These are phyloP conservation scores for Lottia gigantea DNA, from an alignment of 2,888 invertebrate genomes.

Conservation along the genomic window DNA sequence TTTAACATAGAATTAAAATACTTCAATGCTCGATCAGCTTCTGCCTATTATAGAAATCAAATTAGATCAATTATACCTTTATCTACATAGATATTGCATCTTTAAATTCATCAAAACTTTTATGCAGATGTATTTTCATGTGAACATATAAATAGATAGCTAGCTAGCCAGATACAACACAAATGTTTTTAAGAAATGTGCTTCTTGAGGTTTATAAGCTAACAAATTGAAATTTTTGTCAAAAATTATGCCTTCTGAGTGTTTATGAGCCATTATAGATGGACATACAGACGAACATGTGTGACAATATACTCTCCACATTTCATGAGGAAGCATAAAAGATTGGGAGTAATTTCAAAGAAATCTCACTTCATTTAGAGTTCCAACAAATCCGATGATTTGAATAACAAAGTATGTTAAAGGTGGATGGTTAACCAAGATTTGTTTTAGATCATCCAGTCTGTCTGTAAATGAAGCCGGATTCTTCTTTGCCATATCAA, in stretches of 20 bases:
- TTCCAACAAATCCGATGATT: slow-evolving; percentile 68
- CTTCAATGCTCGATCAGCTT: slow-evolving; percentile 83
- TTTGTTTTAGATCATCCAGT: slow-evolving; percentile 76
- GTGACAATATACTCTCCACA: not conserved
- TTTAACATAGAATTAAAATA: slow-evolving; percentile 83
- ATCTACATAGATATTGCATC: too few species aligned
- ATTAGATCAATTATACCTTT: not conserved
- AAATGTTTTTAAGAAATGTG: too few species aligned
- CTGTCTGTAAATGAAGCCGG: slow-evolving; percentile 80
- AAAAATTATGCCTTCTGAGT: too few species aligned
- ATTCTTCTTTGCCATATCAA: slow-evolving; percentile 79
- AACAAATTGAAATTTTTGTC: too few species aligned
- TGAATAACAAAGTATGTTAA: slow-evolving; percentile 60
- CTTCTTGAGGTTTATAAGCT: too few species aligned
- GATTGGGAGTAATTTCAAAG: not conserved
- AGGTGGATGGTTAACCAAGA: slow-evolving; percentile 62
- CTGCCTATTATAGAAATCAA: slow-evolving; percentile 73
- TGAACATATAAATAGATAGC: too few species aligned
- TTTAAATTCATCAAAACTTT: too few species aligned
- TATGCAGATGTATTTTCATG: too few species aligned
- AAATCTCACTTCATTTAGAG: slow-evolving; percentile 61
- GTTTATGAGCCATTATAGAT: too few species aligned
- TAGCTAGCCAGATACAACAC: too few species aligned
- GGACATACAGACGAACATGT: too few species aligned
- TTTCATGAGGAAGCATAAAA: too few species aligned